Conservation (phyloP, 30 jellyfish, hydroid and myxozoan species). For the Hydra vulgaris region DNA sequence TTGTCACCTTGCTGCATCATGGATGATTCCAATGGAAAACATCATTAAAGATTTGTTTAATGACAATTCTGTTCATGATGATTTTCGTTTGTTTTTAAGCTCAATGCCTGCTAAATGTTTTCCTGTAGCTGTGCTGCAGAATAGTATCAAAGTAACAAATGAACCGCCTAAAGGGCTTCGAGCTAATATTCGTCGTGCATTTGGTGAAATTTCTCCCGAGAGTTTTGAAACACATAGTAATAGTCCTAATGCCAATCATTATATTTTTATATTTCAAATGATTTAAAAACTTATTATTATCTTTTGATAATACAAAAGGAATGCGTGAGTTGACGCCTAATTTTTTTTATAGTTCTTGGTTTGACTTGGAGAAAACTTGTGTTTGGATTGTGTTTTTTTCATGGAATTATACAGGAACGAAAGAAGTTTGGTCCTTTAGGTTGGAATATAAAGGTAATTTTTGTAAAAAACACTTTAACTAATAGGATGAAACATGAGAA, state of each 20-base stretch:
- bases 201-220: conserved; percentile 67
- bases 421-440: conserved; percentile 97
- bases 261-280: neutral
- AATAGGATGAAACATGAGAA: no score
- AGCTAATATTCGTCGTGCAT: conserved; percentile 82
- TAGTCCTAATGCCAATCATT: neutral
- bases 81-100: conserved; percentile 76
- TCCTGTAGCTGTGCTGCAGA: conserved; percentile 88
- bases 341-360: conserved; percentile 50
- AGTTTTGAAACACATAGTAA: conserved; percentile 76
- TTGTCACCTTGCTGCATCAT: conserved; percentile 96
- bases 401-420: conserved; percentile 88
- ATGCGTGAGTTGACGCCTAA: no score
- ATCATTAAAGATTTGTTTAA: conserved; percentile 58
- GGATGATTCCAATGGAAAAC: conserved; percentile 93
- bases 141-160: conserved; percentile 92
- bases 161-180: conserved; percentile 97
- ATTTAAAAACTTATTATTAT: neutral
- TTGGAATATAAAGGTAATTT: conserved; percentile 85
- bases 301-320: no score
- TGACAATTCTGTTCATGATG: conserved; percentile 70
- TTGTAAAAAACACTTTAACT: no score
- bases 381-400: conserved; percentile 88
- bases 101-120: conserved; percentile 94
- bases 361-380: conserved; percentile 79